phyloP scores from a whole-genome alignment of 2,888 invertebrate species.

The Congeria kusceri region DNA sequence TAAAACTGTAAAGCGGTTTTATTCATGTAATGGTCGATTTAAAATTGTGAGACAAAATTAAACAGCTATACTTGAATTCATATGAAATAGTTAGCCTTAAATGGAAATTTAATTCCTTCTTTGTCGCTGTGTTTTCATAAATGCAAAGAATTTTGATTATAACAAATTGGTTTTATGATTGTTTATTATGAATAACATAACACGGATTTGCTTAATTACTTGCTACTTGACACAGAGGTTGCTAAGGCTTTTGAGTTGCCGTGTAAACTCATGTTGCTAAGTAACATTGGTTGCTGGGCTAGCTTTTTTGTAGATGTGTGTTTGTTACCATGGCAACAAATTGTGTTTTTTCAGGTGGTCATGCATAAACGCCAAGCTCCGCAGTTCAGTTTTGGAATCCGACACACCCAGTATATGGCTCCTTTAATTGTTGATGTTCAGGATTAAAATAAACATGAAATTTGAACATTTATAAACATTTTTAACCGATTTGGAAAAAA shows the following conservation, averaged over 20 bases:
- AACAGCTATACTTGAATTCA: too few species aligned
- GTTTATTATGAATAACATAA: neutral
- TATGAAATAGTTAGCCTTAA: too few species aligned
- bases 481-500: too few species aligned
- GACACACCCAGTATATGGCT: constrained; percentile 85
- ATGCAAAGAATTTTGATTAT: too few species aligned
- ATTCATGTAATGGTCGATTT: too few species aligned
- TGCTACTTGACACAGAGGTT: too few species aligned
- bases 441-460: constrained; percentile 56
- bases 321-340: constrained; percentile 5
- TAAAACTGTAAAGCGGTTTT: too few species aligned
- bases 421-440: constrained; percentile 79
- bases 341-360: constrained; percentile 72
- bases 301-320: constrained; percentile 26
- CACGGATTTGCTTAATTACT: too few species aligned
- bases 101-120: neutral
- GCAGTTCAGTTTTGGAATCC: constrained; percentile 85
- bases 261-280: neutral
- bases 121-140: constrained; percentile 3
- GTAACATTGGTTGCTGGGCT: neutral
- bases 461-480: too few species aligned
- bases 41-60: too few species aligned
- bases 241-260: neutral
- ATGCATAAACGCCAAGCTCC: constrained; percentile 81
- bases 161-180: neutral